Conservation (phyloP, 2,797 vertebrate genomes). For the Nothura maculosa region DNA sequence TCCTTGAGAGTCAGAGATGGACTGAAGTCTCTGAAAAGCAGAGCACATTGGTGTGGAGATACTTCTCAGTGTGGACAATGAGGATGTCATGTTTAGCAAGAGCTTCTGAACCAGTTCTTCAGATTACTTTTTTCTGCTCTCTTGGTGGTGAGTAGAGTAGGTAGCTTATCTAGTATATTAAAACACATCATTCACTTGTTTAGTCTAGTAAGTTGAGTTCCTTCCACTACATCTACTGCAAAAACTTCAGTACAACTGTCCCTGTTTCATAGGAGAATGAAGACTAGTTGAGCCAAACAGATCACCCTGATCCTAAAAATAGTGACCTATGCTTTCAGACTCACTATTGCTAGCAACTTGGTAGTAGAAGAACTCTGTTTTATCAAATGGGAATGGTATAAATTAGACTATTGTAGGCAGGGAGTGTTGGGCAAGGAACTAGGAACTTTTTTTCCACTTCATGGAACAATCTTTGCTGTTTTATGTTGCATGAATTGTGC, state of each 20-base stretch:
- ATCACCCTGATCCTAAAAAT: background rate
- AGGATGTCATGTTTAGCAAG: background rate
- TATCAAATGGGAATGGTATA: background rate
- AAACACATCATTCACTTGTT: background rate
- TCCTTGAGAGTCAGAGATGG: background rate
- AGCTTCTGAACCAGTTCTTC: background rate
- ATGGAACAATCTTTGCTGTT: background rate
- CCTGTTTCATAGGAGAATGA: background rate
- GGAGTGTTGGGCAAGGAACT: background rate
- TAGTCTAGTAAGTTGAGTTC: background rate
- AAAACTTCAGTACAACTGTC: background rate
- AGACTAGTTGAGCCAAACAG: background rate
- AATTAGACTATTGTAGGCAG: background rate
- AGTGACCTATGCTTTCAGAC: background rate
- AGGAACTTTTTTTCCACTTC: background rate
- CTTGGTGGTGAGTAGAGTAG: background rate
- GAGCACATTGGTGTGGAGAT: background rate
- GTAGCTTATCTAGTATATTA: background rate
- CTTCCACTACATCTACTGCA: background rate
- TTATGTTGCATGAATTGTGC: fast-evolving
- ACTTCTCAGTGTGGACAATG: background rate
- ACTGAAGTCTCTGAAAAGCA: background rate
- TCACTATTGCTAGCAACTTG: background rate
- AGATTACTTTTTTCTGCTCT: background rate
- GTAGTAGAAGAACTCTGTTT: background rate